Base-by-base conservation (phyloP, 2,797 vertebrate species). In the Anomalospiza imberbis region DNA sequence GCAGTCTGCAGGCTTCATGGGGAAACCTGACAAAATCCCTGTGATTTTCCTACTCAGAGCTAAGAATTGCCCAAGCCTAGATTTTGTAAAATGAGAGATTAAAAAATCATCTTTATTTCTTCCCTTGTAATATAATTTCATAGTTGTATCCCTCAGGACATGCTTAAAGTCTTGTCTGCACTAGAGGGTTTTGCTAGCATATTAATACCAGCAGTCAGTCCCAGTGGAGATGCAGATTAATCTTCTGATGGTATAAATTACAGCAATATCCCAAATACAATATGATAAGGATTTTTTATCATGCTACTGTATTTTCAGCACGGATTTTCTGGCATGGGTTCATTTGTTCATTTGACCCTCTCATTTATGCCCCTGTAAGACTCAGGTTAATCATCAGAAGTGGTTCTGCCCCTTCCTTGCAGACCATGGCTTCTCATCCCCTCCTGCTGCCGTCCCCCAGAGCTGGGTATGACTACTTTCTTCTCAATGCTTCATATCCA, bases 221-320 rank as follows among this genome's bases (percentile, higher is more conserved):
- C 36, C 71, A 74, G 34, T 38, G 32, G 67, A 92, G 38, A 54
- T 29, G 38, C 42, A 54, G 31, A 24, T 66, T 91, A 58, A 54
- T 60, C 42, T 80, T 85, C 60, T 44, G 14, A 31, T 47, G 18
- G 14, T 24, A 77, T 28, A 75, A 77, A 58, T 65, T 31, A 68
- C 32, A 88, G 44, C 20, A 85, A 61, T 48, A 72, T 36, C 28
- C 40, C 66, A 66, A 44, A 77, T 44, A 95, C 71, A 94, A 70
- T 14, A 55, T 0, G 0, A 4, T 36, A 51, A 24, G 5, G n/a
- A 24, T 34, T 72, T 90, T 94, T 91, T 17, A 81, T 76, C 51
- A 18, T 32, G 36, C 28, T 84, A 17, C 22, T 19, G 7, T 45
- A 57, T 78, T 70, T 78, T 25, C 54, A 70, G 3, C 15, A 38